These are phyloP conservation scores for Patella caerulea DNA, from an alignment of 2,888 invertebrate species.

Conservation along the genomic window DNA sequence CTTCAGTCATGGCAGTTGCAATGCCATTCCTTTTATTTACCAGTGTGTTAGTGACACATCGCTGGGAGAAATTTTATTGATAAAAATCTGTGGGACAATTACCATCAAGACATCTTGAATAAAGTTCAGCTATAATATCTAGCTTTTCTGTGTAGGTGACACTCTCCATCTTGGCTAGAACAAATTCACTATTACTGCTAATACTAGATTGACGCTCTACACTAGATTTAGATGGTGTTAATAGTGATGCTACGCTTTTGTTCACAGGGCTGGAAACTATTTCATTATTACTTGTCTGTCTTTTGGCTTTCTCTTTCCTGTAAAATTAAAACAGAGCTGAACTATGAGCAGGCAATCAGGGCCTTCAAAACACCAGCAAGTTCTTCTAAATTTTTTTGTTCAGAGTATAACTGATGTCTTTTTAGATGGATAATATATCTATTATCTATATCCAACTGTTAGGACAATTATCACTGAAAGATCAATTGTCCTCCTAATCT, in stretches of 20 bases:
- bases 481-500: no score
- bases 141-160: constrained; percentile 75
- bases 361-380: no score
- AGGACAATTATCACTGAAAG: no score
- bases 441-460: no score
- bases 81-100: constrained; percentile 61
- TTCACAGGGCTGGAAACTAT: neutral
- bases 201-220: constrained; percentile 43
- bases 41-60: no score
- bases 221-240: constrained; percentile 46
- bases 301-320: constrained; percentile 44
- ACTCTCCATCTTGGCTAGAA: constrained; percentile 40
- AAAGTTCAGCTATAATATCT: constrained; percentile 76
- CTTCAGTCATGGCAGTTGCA: no score
- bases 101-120: constrained; percentile 76
- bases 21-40: no score
- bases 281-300: constrained; percentile 21
- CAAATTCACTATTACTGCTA: constrained; percentile 21
- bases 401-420: no score
- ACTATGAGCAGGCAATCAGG: no score
- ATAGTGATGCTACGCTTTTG: neutral
- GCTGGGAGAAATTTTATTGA: no score
- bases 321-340: constrained; percentile 4
- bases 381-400: no score
- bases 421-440: no score